phyloP scores from a whole-genome alignment of 2,113 vertebrate species.

The Amblyornis subalaris region DNA sequence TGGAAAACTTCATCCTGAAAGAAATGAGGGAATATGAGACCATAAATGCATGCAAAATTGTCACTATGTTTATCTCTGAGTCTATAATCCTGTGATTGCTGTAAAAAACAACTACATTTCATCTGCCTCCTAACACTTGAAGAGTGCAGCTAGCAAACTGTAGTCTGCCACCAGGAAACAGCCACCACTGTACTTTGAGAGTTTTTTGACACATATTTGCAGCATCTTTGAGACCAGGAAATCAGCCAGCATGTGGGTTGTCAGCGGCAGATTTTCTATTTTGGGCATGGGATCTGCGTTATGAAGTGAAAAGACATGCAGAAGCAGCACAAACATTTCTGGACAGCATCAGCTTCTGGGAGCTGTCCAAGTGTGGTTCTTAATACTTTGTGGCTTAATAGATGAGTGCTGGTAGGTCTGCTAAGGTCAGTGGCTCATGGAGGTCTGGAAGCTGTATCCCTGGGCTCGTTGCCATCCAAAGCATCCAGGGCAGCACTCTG shows the following conservation, averaged over 20 bases:
- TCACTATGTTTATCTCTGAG: not conserved
- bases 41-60: not conserved
- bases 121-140: not conserved
- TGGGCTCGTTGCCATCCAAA: not conserved
- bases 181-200: not conserved
- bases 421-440: not conserved
- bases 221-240: not conserved
- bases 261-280: not conserved
- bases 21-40: not conserved
- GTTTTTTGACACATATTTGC: not conserved
- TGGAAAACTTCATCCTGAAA: not conserved
- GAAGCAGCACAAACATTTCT: not conserved
- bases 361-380: not conserved
- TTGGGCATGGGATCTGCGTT: not conserved
- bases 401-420: not conserved
- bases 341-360: not conserved
- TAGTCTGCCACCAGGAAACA: not conserved
- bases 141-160: not conserved
- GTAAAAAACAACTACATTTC: not conserved
- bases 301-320: rapidly evolving
- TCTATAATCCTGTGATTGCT: not conserved
- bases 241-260: not conserved
- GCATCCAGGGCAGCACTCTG: not conserved
- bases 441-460: not conserved
- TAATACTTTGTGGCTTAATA: not conserved